Percentiles rank a stretch among this genome's conserved stretches.
These are phyloP conservation scores for Harpagifer antarcticus DNA, from an alignment of 2,797 vertebrate genomes.

Conservation along the genomic window DNA sequence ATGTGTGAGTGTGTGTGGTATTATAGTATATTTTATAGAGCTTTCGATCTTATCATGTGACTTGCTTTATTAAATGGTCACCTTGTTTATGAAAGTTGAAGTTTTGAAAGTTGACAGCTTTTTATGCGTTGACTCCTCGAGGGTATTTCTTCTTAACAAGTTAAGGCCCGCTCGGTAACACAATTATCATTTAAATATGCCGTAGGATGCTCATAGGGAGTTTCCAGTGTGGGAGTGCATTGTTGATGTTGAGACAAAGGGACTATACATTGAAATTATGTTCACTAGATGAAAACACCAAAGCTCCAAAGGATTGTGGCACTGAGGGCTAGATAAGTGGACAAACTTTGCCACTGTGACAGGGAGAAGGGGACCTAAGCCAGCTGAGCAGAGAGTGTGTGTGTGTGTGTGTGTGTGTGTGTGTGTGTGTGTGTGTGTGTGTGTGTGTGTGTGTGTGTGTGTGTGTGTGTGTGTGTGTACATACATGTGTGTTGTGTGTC, in stretches of 20 bases:
- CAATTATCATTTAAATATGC: constrained; percentile 23
- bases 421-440: constrained; percentile 30
- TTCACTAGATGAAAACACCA: constrained; percentile 1
- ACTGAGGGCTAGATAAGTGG: constrained; percentile 34
- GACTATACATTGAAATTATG: constrained; percentile 24
- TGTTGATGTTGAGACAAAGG: constrained; percentile 31
- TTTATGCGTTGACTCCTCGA: not conserved
- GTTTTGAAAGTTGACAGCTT: not conserved
- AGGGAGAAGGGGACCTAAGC: constrained; percentile 37
- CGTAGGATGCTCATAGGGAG: constrained; percentile 18
- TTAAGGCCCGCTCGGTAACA: constrained; percentile 9
- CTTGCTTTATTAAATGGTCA: constrained; percentile 2
- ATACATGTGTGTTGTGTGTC: constrained; percentile 50
- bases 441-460: constrained; percentile 25
- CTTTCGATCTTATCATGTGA: not conserved
- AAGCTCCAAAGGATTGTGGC: constrained; percentile 11
- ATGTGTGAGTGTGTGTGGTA: not conserved
- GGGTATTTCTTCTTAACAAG: not conserved
- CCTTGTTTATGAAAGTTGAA: not conserved
- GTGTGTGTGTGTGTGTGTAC: not conserved
- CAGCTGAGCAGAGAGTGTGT: constrained; percentile 58
- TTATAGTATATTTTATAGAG: not conserved
- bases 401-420: too few relatives aligned
- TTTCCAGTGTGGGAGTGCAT: constrained; percentile 33
- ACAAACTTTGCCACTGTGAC: constrained; percentile 69